phyloP scores from a whole-genome alignment of 2,888 invertebrate species.

The Notocelia uddmanniana region DNA sequence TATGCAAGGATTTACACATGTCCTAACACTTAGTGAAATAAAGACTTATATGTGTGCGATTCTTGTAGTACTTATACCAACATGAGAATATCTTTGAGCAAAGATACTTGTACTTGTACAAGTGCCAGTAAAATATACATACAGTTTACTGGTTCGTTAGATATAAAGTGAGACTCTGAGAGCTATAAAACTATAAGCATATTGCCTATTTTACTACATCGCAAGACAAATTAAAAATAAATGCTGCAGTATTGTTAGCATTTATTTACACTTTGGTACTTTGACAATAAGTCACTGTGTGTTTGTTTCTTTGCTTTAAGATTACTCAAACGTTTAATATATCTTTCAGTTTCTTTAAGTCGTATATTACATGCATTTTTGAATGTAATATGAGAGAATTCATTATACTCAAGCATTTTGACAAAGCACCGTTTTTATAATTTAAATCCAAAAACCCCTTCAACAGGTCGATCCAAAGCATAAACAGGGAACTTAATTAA shows the following conservation, averaged over 20 bases:
- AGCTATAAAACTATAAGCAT: too few relatives aligned
- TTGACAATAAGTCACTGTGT: not conserved
- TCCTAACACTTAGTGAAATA: not conserved
- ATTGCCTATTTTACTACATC: too few relatives aligned
- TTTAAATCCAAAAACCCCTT: not conserved
- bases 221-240: too few relatives aligned
- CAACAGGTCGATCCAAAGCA: constrained; percentile 22
- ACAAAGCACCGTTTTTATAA: not conserved
- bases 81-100: not conserved
- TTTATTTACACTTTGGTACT: too few relatives aligned
- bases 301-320: too few relatives aligned
- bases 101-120: not conserved
- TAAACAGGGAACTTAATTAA: constrained; percentile 38
- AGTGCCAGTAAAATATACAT: too few relatives aligned
- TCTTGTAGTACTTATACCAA: not conserved
- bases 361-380: not conserved
- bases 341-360: not conserved
- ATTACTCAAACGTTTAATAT: not conserved
- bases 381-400: not conserved
- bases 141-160: too few relatives aligned
- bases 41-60: not conserved
- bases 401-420: not conserved
- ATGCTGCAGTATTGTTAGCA: too few relatives aligned
- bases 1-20: constrained; percentile 28
- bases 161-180: too few relatives aligned